Conservation (phyloP, 2,113 vertebrate species). For the Monopterus albus region DNA sequence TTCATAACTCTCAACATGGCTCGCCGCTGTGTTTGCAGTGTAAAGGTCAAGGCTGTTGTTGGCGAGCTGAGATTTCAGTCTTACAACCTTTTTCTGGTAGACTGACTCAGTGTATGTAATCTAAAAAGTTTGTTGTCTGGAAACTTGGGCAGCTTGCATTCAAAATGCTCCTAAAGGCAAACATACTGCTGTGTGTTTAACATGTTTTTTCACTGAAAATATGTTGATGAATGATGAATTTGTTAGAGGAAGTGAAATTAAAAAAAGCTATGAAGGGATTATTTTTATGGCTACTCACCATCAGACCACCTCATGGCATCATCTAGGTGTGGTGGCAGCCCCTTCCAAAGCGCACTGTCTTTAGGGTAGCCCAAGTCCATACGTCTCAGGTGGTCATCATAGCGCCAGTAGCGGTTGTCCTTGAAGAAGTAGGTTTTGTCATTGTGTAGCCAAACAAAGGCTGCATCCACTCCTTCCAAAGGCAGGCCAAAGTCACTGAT, state of each 20-base stretch:
- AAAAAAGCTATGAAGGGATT: no score
- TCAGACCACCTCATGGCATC: slow-evolving; percentile 97
- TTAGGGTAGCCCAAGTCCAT: slow-evolving; percentile 95
- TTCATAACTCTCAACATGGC: slow-evolving; percentile 33
- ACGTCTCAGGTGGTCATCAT: slow-evolving; percentile 86
- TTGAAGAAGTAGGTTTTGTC: slow-evolving; percentile 94
- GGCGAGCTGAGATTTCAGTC: slow-evolving; percentile 16
- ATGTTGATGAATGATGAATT: no score
- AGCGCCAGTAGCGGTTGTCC: slow-evolving; percentile 92
- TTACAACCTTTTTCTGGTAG: slow-evolving; percentile 25
- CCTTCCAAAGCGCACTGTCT: slow-evolving; percentile 89
- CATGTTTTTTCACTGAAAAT: no score
- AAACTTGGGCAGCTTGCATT: slow-evolving; percentile 37
- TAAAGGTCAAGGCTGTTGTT: slow-evolving; percentile 59
- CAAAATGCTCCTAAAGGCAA: slow-evolving; percentile 37
- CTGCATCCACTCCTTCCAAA: slow-evolving; percentile 87
- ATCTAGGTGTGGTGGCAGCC: slow-evolving; percentile 88
- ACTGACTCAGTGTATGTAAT: slow-evolving; percentile 46
- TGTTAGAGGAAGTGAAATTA: no score
- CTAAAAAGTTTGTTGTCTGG: slow-evolving; percentile 54
- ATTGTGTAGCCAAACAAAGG: slow-evolving; percentile 92
- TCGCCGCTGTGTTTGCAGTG: slow-evolving; percentile 36
- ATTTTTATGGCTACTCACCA: slow-evolving; percentile 78
- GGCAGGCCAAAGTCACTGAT: slow-evolving; percentile 81
- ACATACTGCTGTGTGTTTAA: neutral